Percentiles rank a stretch among this genome's conserved stretches.
phyloP scores from a whole-genome alignment of 2,113 vertebrate species.

The Tyto alba region DNA sequence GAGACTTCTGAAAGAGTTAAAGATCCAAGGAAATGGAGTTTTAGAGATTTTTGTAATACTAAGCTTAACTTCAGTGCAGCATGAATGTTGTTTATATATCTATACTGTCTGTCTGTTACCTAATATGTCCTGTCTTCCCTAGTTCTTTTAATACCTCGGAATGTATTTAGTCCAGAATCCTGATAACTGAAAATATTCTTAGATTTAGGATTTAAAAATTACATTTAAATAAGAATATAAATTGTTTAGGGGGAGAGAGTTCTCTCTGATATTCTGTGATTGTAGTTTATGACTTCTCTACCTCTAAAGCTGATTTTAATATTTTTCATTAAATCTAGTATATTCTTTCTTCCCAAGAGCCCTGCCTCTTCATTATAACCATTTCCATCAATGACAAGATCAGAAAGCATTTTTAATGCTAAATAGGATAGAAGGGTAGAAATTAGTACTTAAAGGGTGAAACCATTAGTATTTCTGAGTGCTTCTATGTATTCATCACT shows the following conservation, averaged over 20 bases:
- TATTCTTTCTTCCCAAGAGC: conserved; percentile 50
- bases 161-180: neutral
- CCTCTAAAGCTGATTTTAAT: conserved; percentile 57
- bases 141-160: neutral
- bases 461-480: conserved; percentile 68
- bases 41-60: neutral
- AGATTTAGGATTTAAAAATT: neutral
- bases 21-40: neutral
- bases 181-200: neutral
- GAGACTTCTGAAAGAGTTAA: neutral
- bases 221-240: neutral
- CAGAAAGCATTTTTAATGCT: conserved; percentile 65
- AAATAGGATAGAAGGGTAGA: conserved; percentile 57
- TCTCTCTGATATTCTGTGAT: neutral
- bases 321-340: conserved; percentile 60
- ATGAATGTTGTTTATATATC: neutral
- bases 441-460: conserved; percentile 68
- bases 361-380: conserved; percentile 55
- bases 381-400: conserved; percentile 65
- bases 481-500: conserved; percentile 66
- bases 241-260: neutral
- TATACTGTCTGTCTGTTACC: neutral
- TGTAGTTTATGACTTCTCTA: conserved; percentile 1
- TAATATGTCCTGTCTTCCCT: neutral
- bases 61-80: neutral